phyloP scores from a whole-genome alignment of 2,113 vertebrate genomes.

The Manacus vitellinus region DNA sequence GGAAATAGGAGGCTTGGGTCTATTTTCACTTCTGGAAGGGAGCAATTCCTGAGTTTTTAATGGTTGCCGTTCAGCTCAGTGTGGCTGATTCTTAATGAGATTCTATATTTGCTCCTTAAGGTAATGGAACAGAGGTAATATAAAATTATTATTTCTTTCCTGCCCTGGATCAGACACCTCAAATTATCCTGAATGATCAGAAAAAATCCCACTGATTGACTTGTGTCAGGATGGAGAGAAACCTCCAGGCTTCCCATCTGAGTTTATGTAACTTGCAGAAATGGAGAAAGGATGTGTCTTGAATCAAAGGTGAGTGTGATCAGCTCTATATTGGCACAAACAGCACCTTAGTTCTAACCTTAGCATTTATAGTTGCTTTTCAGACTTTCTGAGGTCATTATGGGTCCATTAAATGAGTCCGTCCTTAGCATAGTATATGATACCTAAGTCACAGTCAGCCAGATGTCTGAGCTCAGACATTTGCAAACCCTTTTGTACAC shows the following conservation, averaged over 20 bases:
- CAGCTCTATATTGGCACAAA: neutral
- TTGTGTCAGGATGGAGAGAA: neutral
- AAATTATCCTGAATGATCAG: neutral
- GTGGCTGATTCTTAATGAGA: neutral
- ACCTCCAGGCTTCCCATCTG: neutral
- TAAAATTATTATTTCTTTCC: neutral
- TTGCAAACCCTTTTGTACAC: rapidly evolving
- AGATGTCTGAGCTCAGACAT: neutral
- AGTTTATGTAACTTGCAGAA: neutral
- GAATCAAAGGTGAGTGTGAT: neutral
- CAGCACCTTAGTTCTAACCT: neutral
- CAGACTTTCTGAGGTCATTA: neutral
- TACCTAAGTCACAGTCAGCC: neutral
- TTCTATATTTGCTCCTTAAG: neutral
- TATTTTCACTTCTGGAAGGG: neutral
- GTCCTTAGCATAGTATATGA: neutral
- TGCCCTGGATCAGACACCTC: neutral
- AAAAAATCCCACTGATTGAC: neutral
- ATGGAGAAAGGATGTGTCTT: rapidly evolving
- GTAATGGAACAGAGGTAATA: neutral
- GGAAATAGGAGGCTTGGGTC: neutral
- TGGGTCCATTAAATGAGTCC: neutral
- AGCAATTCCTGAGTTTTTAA: neutral
- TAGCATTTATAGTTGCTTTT: neutral
- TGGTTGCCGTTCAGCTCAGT: neutral